Percentiles rank a stretch among this genome's conserved stretches.
Evolutionary conservation across 2,888 invertebrate species (phyloP).

Genomic region (Brachypterus glaber): DNA sequence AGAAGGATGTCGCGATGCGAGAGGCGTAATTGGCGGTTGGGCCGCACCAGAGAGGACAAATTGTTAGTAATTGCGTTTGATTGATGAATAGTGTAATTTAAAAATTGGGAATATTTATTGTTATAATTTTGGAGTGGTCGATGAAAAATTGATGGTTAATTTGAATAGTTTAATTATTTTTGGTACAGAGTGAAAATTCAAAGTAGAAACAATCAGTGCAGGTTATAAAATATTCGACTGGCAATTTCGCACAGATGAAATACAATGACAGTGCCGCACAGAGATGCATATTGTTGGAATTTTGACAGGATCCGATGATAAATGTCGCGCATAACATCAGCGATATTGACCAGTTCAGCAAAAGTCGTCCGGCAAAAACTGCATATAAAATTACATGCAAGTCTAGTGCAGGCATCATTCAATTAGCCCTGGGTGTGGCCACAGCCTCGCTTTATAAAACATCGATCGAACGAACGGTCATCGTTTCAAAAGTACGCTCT

Average conservation of each 20-base stretch:
- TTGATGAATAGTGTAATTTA: conserved; percentile 2
- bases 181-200: conserved; percentile 18
- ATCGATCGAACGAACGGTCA: conserved; percentile 44
- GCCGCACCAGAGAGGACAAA: no score
- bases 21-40: no score
- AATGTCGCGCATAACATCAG: conserved; percentile 30
- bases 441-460: conserved; percentile 42
- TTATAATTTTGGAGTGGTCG: neutral
- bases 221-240: conserved; percentile 26
- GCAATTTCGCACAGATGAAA: conserved; percentile 25
- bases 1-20: no score
- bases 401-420: conserved; percentile 41
- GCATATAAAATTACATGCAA: conserved; percentile 32
- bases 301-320: conserved; percentile 31
- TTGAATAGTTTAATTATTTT: conserved; percentile 25
- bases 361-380: conserved; percentile 25
- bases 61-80: no score
- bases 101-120: conserved; percentile 4
- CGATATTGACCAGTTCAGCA: conserved; percentile 20
- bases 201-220: conserved; percentile 22
- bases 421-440: conserved; percentile 43
- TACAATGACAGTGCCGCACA: conserved; percentile 20
- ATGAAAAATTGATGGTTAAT: conserved; percentile 9
- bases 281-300: conserved; percentile 22
- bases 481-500: conserved; percentile 44